These are phyloP conservation scores for Lophius piscatorius DNA, from an alignment of 2,113 vertebrate species.

Conservation along the genomic window DNA sequence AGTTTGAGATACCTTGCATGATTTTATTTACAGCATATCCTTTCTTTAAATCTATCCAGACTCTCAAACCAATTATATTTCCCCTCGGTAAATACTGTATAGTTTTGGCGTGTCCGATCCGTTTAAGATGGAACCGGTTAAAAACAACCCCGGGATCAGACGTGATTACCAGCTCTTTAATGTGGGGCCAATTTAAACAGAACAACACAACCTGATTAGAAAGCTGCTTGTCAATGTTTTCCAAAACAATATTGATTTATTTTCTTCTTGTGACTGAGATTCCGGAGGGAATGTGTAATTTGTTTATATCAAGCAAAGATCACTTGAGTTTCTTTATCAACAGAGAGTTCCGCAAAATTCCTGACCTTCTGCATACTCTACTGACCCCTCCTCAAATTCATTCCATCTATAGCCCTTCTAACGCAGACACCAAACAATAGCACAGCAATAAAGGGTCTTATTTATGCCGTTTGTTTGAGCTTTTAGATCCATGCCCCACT, in stretches of 20 bases:
- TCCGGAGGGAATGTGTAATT: neutral
- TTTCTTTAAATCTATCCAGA: conserved; percentile 11
- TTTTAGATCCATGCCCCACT: too few relatives aligned
- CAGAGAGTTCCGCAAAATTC: too few relatives aligned
- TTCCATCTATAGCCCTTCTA: too few relatives aligned
- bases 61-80: conserved; percentile 12
- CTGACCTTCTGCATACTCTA: too few relatives aligned
- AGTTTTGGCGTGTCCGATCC: neutral
- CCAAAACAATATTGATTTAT: neutral
- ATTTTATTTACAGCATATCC: neutral
- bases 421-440: neutral
- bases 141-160: conserved; percentile 40
- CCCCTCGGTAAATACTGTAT: neutral
- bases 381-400: too few relatives aligned
- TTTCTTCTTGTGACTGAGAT: conserved; percentile 3
- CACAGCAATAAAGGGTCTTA: neutral
- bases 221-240: conserved; percentile 1
- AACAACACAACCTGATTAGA: conserved; percentile 39
- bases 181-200: conserved; percentile 40
- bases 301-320: conserved; percentile 9
- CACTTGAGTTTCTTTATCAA: neutral
- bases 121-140: conserved; percentile 29
- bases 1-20: neutral
- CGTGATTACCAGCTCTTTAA: conserved; percentile 48
- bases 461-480: neutral